Evolutionary conservation across 2,888 invertebrate species (phyloP), one percentile per base, ranked within the genome.

Genomic region (Drosophila subquinaria): DNA sequence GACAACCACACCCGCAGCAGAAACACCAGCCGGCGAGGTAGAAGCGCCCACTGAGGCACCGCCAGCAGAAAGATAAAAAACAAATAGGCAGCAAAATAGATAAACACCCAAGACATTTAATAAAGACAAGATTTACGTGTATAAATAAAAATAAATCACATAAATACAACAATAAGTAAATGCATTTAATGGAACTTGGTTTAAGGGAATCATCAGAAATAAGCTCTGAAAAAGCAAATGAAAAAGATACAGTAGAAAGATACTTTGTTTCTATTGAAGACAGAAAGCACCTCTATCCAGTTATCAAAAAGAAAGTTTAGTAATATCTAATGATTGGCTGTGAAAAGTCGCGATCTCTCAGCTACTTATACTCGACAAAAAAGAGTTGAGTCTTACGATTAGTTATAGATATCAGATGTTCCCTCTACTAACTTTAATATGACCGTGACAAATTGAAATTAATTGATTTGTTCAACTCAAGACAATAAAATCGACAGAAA

Each of bases 391-490:
- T n/a, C 1, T n/a, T 47, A 2, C 15, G 8, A 13, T 30, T 17
- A 4, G 42, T 30, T 40, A 17, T 0, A 40, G 6, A 13, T 40
- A 30, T 10, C 4, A n/a, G 0, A 30, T 30, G n/a, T 5, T 1
- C 4, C 8, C n/a, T 27, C 1, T 1, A 10, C n/a, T 30, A 10
- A 27, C 27, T 23, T 13, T 10, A 40, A 15, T 43, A 20, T 9
- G 33, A 57, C 36, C 60, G 43, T 11, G 61, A 11, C 57, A n/a
- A 82, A 79, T 53, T 35, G 1, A 33, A 57, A 53, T 72, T 65
- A 73, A 81, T 86, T 70, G 59, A 86, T 86, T 86, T 38, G 70
- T 45, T 61, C 30, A 23, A 20, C 61, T 13, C 42, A 11, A 60
- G 9, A 15, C 42, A 53, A 48, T 53, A 35, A 52, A 55, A 48